These are phyloP conservation scores for Lycophotia porphyrea DNA, from an alignment of 2,888 invertebrate genomes.

Conservation along the genomic window DNA sequence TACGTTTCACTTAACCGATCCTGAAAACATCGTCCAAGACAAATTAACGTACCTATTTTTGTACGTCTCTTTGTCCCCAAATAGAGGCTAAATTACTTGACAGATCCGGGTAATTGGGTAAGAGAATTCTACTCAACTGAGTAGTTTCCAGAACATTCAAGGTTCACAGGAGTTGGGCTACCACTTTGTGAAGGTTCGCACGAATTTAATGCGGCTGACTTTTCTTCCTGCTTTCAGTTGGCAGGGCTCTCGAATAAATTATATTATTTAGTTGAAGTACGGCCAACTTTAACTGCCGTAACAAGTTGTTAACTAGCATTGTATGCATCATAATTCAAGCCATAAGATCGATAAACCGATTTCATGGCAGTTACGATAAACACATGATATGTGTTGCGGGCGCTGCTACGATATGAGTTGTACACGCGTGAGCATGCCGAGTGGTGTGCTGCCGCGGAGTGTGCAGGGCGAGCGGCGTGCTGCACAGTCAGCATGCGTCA, in stretches of 20 bases:
- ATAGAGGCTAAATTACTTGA: conserved; percentile 27
- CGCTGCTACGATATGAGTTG: conserved; percentile 8
- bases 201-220: conserved; percentile 11
- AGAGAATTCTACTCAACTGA: neutral
- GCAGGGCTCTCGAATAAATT: conserved; percentile 11
- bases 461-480: neutral
- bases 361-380: conserved; percentile 54
- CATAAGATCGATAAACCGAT: conserved; percentile 56
- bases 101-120: conserved; percentile 35
- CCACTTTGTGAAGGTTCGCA: conserved; percentile 15
- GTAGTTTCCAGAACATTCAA: conserved; percentile 38
- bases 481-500: conserved; percentile 33
- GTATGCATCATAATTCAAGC: conserved; percentile 51
- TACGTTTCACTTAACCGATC: conserved; percentile 11
- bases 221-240: conserved; percentile 28
- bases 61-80: conserved; percentile 17
- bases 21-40: conserved; percentile 15
- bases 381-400: conserved; percentile 29
- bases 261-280: conserved; percentile 15
- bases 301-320: conserved; percentile 57
- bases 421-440: conserved; percentile 23
- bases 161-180: neutral
- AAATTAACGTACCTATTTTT: conserved; percentile 4
- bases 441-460: neutral
- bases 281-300: conserved; percentile 35